These are phyloP conservation scores for Aramus guarauna DNA, from an alignment of 2,113 vertebrate species.

Conservation along the genomic window DNA sequence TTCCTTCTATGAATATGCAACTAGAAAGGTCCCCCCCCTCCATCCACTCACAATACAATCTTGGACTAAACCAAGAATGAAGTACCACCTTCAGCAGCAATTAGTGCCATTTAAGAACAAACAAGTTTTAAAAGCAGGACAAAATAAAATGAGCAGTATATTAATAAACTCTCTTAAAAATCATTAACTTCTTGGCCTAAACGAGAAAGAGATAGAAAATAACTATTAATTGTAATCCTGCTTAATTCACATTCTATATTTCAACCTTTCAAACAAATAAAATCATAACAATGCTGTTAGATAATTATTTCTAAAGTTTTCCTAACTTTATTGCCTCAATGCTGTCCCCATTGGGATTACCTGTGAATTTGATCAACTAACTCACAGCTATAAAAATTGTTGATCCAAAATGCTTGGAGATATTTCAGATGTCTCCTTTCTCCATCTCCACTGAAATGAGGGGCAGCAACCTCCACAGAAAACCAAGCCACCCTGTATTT, in stretches of 20 bases:
- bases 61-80: background rate
- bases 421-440: constrained; percentile 8
- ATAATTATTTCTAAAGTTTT: constrained; percentile 43
- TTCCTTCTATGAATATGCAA: background rate
- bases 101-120: background rate
- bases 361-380: constrained; percentile 58
- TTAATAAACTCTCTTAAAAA: background rate
- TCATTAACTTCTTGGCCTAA: background rate
- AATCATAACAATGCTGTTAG: background rate
- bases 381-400: constrained; percentile 24
- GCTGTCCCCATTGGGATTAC: constrained; percentile 26
- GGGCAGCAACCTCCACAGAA: background rate
- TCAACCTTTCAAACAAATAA: constrained; percentile 37
- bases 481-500: background rate
- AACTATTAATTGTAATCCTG: background rate
- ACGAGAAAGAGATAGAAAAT: background rate
- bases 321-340: constrained; percentile 46
- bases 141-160: background rate
- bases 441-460: background rate
- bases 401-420: constrained; percentile 3
- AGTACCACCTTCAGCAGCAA: background rate
- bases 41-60: background rate
- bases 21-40: background rate
- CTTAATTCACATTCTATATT: background rate
- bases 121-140: background rate